Evolutionary conservation across 2,797 vertebrate species (phyloP), one percentile per base, ranked within the genome.

Genomic region (Hyperoplus lanceolatus): DNA sequence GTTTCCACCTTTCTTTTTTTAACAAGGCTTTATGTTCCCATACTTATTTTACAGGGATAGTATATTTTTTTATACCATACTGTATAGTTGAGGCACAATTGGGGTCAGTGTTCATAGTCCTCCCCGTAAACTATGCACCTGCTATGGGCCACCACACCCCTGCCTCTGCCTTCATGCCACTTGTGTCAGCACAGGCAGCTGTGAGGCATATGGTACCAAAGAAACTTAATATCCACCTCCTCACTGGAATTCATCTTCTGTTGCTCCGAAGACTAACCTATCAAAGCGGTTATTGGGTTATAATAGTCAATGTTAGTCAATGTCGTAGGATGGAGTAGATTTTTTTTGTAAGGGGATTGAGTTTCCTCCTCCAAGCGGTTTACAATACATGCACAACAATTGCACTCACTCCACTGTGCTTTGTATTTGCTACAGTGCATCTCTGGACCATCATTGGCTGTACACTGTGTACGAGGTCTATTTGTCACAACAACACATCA

Each of bases 101-200:
- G 14, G 72, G 12, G n/a, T 48, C 42, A 6, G 16, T 11, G 18
- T 66, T 39, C 42, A 66, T 72, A 60, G 45, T 14, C 45, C 39
- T 64, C 54, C 54, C 49, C 42, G 61, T 64, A 2, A 14, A 2
- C 13, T 14, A 16, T 67, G 54, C 81, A 90, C 68, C 79, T 83
- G 76, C 69, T 77, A 13, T 56, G 29, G 10, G 42, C 62, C 9
- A 43, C 77, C 66, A 72, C 55, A 4, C 80, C 77, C 65, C 55
- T 49, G 18, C 69, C 54, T 83, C 68, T 65, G 58, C 46, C 41
- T 59, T 70, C 61, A 45, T 64, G 50, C 41, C 9, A 53, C 61
- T 55, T 68, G 51, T 81, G 41, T 71, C 58, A 14, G 60, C 56
- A 51, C 42, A 68, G 55, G 67, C 64, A 84, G 69, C 66, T 81